Evolutionary conservation across 2,113 vertebrate genomes (phyloP), one percentile per base, ranked within the genome.

Genomic region (Nothobranchius furzeri): DNA sequence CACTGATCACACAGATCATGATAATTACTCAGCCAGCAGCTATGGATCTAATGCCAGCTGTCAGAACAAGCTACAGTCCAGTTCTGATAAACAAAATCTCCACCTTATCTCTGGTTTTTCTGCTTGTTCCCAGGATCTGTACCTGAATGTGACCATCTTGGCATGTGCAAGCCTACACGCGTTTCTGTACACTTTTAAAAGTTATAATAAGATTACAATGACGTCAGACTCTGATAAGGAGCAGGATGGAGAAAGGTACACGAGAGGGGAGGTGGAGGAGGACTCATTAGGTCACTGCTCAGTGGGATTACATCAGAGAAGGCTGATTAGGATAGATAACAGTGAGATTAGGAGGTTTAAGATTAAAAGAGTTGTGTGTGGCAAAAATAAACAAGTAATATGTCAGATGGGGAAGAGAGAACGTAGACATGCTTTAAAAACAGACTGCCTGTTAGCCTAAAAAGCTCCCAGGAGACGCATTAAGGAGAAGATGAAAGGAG

Each of bases 301-400:
- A 20, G 49, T 20, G 45, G 68, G 85, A 86, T 87, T 87, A 85
- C 62, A 9, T 75, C 77, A 47, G 67, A 72, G 58, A 54, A 75
- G 70, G 81, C 64, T 70, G 76, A 82, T 84, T 79, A 81, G 40
- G 51, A 45, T 73, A 73, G 79, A 86, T 82, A 54, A 78, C 74
- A 81, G 68, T 72, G 68, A 81, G 83, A 86, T 86, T 77, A 84
- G 63, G 61, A 77, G 76, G 76, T 82, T 70, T 68, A 40, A 59
- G 54, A 59, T 7, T 2, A 54, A 57, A 65, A 81, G 70, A 80
- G 46, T 63, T 66, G 64, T 64, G 64, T 55, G 78, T 60, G 71
- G 64, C 30, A 7, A 42, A 74, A 73, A 60, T 60, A 76, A 60
- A 66, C 14, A 4, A 45, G 3, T 17, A 37, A 7, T 8, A 51